These are phyloP conservation scores for Phyllostomus discolor DNA, from an alignment of 2,113 vertebrate genomes.

Conservation along the genomic window DNA sequence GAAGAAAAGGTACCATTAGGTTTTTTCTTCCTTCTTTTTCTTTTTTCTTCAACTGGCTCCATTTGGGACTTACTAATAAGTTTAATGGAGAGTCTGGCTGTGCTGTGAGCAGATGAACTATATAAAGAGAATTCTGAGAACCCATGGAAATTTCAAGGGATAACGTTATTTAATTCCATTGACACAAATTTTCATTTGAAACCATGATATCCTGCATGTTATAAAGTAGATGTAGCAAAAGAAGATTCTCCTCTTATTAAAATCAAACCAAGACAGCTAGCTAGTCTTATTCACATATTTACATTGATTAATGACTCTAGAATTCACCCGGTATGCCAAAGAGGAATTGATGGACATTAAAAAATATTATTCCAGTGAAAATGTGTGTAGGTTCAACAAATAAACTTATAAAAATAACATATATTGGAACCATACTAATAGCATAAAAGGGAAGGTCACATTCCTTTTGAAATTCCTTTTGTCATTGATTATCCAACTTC, in stretches of 20 bases:
- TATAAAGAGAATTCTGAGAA: background rate
- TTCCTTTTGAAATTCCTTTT: background rate
- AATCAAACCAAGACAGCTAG: background rate
- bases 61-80: constrained; percentile 5
- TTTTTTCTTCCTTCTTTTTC: background rate
- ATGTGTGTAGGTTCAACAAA: background rate
- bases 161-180: background rate
- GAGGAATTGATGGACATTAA: background rate
- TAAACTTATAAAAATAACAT: background rate
- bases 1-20: background rate
- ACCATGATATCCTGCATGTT: background rate
- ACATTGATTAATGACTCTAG: background rate
- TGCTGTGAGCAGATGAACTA: background rate
- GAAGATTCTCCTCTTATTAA: background rate
- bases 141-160: background rate
- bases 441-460: background rate
- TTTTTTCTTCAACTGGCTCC: background rate
- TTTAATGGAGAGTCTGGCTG: background rate
- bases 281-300: background rate
- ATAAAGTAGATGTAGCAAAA: background rate
- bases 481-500: background rate
- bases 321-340: background rate
- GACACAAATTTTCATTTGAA: background rate
- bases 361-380: background rate
- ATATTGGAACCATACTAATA: background rate